Evolutionary conservation across 2,113 vertebrate species (phyloP), one percentile per base, ranked within the genome.

Genomic region (Eptesicus fuscus): DNA sequence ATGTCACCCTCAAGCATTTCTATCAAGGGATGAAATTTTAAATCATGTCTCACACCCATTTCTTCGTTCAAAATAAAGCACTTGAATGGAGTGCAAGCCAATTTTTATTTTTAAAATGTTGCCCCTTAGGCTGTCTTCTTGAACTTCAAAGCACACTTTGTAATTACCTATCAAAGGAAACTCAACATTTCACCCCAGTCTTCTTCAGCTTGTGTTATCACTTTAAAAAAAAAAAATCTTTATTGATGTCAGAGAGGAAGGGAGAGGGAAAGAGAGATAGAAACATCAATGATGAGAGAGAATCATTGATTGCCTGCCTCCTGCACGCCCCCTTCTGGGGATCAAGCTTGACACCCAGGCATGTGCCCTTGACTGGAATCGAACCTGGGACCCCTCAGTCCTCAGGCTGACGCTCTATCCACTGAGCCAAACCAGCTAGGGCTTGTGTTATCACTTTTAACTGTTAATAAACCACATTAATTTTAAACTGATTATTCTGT

Each of bases 1-100:
- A 97, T 97, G 98, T 98, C 98, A 96, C 98, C 98, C 98, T 98
- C 97, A 95, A 99, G 98, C 98, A 97, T 96, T 98, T 99, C 96
- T 98, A 98, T 98, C 98, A 98, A 98, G 98, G 98, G 99, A 99
- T 99, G 98, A 99, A 99, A 97, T 99, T 99, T 99, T 99, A 99
- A 99, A 99, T 99, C 98, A 98, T 99, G 99, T 98, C 98, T 99
- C 99, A 98, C 98, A 98, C 98, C 98, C 98, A 98, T 99, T 98
- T 99, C 98, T 98, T 98, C 94, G 95, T 98, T 97, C 98, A 98
- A 98, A 98, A 99, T 99, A 99, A 99, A 99, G 99, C 99, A 99
- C 95, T 98, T 97, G 98, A 99, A 98, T 98, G 98, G 98, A 99
- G 98, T 98, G 98, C 98, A 98, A 98, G 98, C 98, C 98, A 98